phyloP scores from a whole-genome alignment of 35 echinoderm and acorn worm species.

The Patiria miniata region DNA sequence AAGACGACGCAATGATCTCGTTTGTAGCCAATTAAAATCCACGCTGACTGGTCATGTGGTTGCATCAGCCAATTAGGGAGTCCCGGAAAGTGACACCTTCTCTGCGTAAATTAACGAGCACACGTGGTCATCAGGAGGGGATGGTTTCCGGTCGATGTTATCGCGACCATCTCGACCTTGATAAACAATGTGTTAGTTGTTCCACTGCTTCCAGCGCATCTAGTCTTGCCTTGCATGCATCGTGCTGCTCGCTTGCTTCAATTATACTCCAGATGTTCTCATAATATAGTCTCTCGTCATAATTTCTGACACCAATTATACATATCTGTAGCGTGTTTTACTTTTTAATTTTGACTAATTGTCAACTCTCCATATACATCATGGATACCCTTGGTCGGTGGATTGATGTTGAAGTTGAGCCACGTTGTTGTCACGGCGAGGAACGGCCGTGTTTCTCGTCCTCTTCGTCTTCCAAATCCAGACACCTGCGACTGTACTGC shows the following conservation, averaged over 20 bases:
- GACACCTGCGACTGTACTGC: not conserved
- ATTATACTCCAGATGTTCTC: too few relatives aligned
- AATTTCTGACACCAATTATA: too few relatives aligned
- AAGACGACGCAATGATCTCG: too few relatives aligned
- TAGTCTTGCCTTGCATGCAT: too few relatives aligned
- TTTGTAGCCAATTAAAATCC: not conserved
- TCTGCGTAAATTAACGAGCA: not conserved
- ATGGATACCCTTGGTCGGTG: not conserved
- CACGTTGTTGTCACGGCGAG: not conserved
- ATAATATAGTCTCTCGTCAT: too few relatives aligned
- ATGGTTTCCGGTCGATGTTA: not conserved
- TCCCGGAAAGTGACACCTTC: not conserved
- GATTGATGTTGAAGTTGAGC: constrained; percentile 13
- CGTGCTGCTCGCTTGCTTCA: too few relatives aligned
- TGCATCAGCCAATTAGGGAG: not conserved
- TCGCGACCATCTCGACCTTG: not conserved
- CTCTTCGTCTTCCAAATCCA: not conserved
- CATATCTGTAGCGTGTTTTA: too few relatives aligned
- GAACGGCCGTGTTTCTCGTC: too few relatives aligned
- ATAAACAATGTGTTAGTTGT: constrained; percentile 19
- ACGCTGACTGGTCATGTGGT: not conserved
- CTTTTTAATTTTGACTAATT: too few relatives aligned
- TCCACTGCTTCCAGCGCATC: not conserved
- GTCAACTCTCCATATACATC: not conserved
- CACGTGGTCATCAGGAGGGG: not conserved